Conservation (phyloP, 1,140 invertebrate species). For the Danaus plexippus region DNA sequence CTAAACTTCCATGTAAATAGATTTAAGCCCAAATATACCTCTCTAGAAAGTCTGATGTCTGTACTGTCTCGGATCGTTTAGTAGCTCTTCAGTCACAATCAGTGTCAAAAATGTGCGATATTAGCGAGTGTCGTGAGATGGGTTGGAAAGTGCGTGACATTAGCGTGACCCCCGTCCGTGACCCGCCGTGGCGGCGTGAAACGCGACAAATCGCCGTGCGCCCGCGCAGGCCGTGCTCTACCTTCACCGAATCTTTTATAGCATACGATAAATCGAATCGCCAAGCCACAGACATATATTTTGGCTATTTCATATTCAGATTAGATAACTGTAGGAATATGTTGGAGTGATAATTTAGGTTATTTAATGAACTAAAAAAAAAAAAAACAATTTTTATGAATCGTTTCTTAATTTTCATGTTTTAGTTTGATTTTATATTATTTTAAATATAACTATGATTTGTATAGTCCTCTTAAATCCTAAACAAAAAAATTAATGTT, state of each 20-base stretch:
- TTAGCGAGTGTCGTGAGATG: conserved; percentile 38
- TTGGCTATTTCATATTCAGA: too few relatives aligned
- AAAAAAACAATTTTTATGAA: too few relatives aligned
- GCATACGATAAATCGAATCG: conserved; percentile 22
- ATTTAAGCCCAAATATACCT: not conserved
- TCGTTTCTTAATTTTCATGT: too few relatives aligned
- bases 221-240: conserved; percentile 46
- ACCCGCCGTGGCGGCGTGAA: conserved; percentile 54
- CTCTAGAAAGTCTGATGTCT: not conserved
- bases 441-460: too few relatives aligned
- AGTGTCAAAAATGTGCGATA: conserved; percentile 10
- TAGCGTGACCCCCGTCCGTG: conserved; percentile 59
- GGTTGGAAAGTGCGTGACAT: conserved; percentile 56
- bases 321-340: too few relatives aligned
- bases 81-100: not conserved
- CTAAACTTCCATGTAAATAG: too few relatives aligned
- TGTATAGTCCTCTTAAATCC: too few relatives aligned
- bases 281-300: not conserved
- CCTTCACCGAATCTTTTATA: conserved; percentile 27
- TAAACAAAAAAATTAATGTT: too few relatives aligned
- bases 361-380: too few relatives aligned
- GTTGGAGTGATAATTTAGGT: too few relatives aligned
- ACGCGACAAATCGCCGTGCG: conserved; percentile 68
- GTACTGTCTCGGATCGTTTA: too few relatives aligned
- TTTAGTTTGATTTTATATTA: too few relatives aligned